A percentile compares a stretch with the other conserved stretches of the same genome.
Evolutionary conservation across 1,140 invertebrate genomes (phyloP).

Genomic region (Lerema accius): DNA sequence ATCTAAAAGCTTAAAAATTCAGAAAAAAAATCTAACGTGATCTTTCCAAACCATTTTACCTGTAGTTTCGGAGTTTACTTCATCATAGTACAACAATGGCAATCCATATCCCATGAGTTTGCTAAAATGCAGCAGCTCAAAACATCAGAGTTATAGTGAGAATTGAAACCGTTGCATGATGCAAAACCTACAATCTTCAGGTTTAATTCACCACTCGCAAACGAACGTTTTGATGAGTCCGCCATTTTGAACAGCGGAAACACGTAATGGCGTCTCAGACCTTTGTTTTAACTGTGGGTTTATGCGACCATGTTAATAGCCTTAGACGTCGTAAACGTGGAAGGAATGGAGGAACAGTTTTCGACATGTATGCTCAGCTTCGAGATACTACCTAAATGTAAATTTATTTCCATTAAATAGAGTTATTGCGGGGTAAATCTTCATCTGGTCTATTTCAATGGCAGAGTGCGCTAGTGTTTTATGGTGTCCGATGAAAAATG

Average conservation of each 20-base stretch:
- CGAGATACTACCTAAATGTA: constrained; percentile 25
- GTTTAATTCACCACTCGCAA: constrained; percentile 35
- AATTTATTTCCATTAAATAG: constrained; percentile 27
- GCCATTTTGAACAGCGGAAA: constrained; percentile 31
- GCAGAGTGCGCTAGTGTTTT: too few relatives aligned
- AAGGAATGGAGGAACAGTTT: constrained; percentile 15
- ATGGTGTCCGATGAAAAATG: background rate
- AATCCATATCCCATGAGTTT: constrained; percentile 3
- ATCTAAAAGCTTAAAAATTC: too few relatives aligned
- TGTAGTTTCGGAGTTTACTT: too few relatives aligned
- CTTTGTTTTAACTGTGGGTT: constrained; percentile 28
- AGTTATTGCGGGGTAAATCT: constrained; percentile 23
- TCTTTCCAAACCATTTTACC: too few relatives aligned
- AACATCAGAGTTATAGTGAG: constrained; percentile 23
- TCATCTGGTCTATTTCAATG: constrained; percentile 10
- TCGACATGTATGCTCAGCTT: constrained; percentile 21
- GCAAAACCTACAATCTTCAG: too few relatives aligned
- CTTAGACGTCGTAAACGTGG: constrained; percentile 21
- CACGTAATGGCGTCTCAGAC: constrained; percentile 28
- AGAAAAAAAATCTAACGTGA: too few relatives aligned
- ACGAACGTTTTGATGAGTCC: constrained; percentile 30
- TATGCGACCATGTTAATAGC: constrained; percentile 29
- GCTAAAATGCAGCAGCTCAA: constrained; percentile 18
- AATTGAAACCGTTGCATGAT: constrained; percentile 10
- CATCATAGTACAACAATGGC: constrained; percentile 13